Percentiles rank a stretch among this genome's conserved stretches.
phyloP scores from a whole-genome alignment of 2,797 vertebrate genomes.

The Poeciliopsis paucimaculata region DNA sequence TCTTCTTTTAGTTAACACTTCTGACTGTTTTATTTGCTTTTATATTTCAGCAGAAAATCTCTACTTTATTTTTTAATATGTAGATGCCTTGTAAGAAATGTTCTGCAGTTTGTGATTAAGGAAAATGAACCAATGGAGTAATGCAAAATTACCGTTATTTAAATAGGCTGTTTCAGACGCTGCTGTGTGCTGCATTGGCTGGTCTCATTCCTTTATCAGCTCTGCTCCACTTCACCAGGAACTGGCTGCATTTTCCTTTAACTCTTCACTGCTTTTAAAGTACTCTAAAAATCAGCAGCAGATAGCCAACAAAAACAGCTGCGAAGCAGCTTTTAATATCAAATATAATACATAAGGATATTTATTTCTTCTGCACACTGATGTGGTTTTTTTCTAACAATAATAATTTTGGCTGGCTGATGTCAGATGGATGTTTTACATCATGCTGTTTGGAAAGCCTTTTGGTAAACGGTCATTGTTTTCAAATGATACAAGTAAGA shows the following conservation, averaged over 20 bases:
- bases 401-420: background rate
- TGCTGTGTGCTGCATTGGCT: slow-evolving; percentile 27
- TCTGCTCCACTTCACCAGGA: slow-evolving; percentile 40
- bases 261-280: background rate
- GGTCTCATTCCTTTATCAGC: slow-evolving; percentile 44
- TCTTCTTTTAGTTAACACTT: background rate
- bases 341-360: background rate
- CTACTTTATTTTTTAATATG: background rate
- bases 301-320: background rate
- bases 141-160: slow-evolving; percentile 1
- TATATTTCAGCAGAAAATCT: background rate
- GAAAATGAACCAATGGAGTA: background rate
- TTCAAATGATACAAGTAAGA: background rate
- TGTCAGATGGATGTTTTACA: background rate
- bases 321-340: background rate
- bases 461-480: background rate
- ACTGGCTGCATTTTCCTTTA: background rate
- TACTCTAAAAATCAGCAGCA: slow-evolving; percentile 14
- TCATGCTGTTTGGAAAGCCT: background rate
- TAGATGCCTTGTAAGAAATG: background rate
- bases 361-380: background rate
- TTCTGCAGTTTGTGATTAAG: background rate
- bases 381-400: background rate
- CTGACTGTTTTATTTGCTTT: background rate
- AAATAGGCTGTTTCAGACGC: background rate